Evolutionary conservation across 2,113 vertebrate species (phyloP), one percentile per base, ranked within the genome.

Genomic region (Pelusios castaneus): DNA sequence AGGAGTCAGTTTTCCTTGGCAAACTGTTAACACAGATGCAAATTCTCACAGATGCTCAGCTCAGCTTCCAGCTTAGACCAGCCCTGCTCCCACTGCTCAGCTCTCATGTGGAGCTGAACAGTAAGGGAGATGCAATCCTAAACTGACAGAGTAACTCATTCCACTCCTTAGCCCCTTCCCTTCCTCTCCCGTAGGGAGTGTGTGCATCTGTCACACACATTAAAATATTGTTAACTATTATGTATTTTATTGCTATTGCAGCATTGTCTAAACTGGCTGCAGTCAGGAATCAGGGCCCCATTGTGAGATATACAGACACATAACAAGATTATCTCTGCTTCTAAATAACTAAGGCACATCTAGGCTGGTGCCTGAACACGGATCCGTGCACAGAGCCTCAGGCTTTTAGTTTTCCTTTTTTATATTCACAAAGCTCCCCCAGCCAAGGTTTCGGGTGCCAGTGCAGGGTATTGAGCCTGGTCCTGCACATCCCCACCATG

Each of bases 21-120:
- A 96, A 96, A 79, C 60, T 89, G 80, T 29, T 93, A 94, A 92
- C 89, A 90, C 85, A 96, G 91, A 94, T 85, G 76, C 31, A 89
- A 83, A 86, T 60, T 89, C 89, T 91, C 86, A 70, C 75, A 95
- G 79, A 93, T 60, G 45, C 55, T 93, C 58, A 43, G 25, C 8
- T 88, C 78, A 85, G 45, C 25, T 45, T 93, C 87, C 85, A 82
- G 76, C 45, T 70, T 80, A 79, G 56, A 38, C 22, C 85, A 38
- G 85, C 34, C 41, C 29, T 38, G 63, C 58, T 85, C 83, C 43
- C 34, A 84, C 86, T 94, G 54, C 8, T 29, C 0, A 0, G 14
- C 29, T 94, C 79, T 67, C 89, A 85, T 76, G n/a, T 43, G 70
- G 94, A 45, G 73, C 38, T 45, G 41, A 75, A 27, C 91, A 95